Base-by-base conservation (phyloP, 1,140 invertebrate species). In the Mamestra configurata region DNA sequence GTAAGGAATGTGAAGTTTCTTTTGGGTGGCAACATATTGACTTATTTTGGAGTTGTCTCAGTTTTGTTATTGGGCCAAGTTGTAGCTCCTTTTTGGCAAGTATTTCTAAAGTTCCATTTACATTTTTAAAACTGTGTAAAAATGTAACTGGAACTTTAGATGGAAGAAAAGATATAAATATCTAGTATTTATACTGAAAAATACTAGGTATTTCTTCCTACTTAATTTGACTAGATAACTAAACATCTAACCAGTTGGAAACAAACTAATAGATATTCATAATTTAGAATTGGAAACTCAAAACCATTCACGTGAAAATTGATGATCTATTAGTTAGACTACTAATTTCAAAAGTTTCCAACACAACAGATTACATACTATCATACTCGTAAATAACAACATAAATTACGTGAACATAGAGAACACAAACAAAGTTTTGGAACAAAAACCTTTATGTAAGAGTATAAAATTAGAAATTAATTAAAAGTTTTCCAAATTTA, bases 401-500 rank as follows among this genome's bases (percentile, higher is more conserved):
- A 55, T 55, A 55, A 55, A 55, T 55, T 55, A 55, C 53, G 2
- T 20, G 20, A 59, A 3, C 22, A 15, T 20, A 66, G 20, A 46
- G 10, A 46, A 68, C 13, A 27, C 10, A 40, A 18, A 68, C 40
- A 68, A 68, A 68, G 10, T 70, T 49, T 70, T n/a, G 0, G 6
- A 35, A 31, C 46, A 71, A 71, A 49, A 51, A 35, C 46, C n/a
- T 71, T 27, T 24, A 24, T 24, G 24, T 66, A 77, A 49, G 59
- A 66, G 51, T 55, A 53, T 20, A 5, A 72, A 79, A 79, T 79
- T 79, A 24, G 53, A 73, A 79, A 79, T 79, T 79, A 64, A 79
- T 79, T 79, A 79, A 73, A 79, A 79, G 15, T 79, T 79, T 64
- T 11, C 22, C 10, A 37, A 73, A 64, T 79, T 73, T 43, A 64